Evolutionary conservation across 2,797 vertebrate genomes (phyloP).

Genomic region (Esox masquinongy): DNA sequence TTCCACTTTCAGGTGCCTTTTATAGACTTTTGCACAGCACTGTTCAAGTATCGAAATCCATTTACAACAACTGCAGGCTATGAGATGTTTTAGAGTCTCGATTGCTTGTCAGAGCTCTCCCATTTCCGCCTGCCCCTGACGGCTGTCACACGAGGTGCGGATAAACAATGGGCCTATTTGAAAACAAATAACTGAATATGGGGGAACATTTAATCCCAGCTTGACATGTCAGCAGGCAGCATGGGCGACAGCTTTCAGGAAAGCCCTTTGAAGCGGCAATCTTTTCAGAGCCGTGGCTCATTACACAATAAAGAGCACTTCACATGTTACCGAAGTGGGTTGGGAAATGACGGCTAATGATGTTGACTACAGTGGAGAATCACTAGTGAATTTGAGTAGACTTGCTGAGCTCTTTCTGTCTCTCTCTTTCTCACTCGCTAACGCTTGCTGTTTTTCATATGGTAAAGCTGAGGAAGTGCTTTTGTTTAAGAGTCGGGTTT

Average conservation of each 20-base stretch:
- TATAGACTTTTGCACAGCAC: no score
- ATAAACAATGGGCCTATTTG: constrained; percentile 76
- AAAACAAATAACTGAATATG: constrained; percentile 77
- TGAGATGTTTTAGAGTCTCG: constrained; percentile 4
- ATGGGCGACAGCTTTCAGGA: constrained; percentile 68
- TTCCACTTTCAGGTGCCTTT: background rate
- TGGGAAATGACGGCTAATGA: constrained; percentile 73
- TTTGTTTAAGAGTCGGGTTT: background rate
- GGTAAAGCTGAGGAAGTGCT: background rate
- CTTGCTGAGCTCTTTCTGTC: constrained; percentile 39
- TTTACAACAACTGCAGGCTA: constrained; percentile 24
- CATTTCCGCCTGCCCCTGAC: constrained; percentile 54
- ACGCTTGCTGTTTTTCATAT: background rate
- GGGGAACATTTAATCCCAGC: constrained; percentile 73
- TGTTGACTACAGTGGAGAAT: constrained; percentile 68
- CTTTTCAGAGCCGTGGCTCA: constrained; percentile 75
- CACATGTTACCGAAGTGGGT: constrained; percentile 68
- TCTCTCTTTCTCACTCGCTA: background rate
- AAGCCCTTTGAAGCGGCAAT: constrained; percentile 76
- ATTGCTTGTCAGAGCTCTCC: constrained; percentile 46
- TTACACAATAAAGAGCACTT: constrained; percentile 77
- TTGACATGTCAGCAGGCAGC: constrained; percentile 73
- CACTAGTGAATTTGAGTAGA: constrained; percentile 62
- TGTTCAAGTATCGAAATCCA: background rate
- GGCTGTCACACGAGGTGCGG: constrained; percentile 68